phyloP scores from a whole-genome alignment of 2,888 invertebrate species.

The Cosmia trapezina region DNA sequence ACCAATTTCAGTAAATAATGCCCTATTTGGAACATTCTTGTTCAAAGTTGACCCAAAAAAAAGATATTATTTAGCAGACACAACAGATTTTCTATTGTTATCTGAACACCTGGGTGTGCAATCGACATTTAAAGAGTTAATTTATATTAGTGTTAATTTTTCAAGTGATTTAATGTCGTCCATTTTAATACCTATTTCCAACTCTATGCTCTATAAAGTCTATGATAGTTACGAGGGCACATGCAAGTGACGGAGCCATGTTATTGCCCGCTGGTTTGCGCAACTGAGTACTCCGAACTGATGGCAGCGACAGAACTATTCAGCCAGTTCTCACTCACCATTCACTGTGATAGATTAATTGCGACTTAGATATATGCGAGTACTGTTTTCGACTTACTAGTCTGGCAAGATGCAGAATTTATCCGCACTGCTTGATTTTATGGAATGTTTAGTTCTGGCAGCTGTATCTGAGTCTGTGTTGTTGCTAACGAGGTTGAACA shows the following conservation, averaged over 20 bases:
- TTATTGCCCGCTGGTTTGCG: constrained; percentile 75
- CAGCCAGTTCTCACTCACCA: constrained; percentile 65
- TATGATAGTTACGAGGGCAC: constrained; percentile 43
- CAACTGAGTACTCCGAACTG: constrained; percentile 67
- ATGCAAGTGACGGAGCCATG: constrained; percentile 74
- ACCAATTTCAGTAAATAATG: too few relatives aligned
- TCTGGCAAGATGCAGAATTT: constrained; percentile 48
- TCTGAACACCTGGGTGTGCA: too few relatives aligned
- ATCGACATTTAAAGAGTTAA: too few relatives aligned
- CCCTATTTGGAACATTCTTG: too few relatives aligned
- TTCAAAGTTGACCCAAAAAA: too few relatives aligned
- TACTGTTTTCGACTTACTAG: constrained; percentile 60
- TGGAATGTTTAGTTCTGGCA: constrained; percentile 23
- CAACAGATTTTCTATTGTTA: too few relatives aligned
- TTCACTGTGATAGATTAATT: constrained; percentile 66
- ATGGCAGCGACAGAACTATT: constrained; percentile 68
- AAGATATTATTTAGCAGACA: too few relatives aligned
- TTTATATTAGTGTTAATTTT: neutral
- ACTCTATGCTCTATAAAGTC: constrained; percentile 35
- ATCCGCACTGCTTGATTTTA: constrained; percentile 46
- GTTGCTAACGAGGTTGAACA: neutral
- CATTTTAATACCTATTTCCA: constrained; percentile 44
- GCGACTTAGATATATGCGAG: constrained; percentile 59
- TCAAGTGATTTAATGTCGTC: neutral
- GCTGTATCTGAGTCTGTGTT: constrained; percentile 4